Evolutionary conservation across 2,113 vertebrate species (phyloP).

Genomic region (Speoplatyrhinus poulsoni): DNA sequence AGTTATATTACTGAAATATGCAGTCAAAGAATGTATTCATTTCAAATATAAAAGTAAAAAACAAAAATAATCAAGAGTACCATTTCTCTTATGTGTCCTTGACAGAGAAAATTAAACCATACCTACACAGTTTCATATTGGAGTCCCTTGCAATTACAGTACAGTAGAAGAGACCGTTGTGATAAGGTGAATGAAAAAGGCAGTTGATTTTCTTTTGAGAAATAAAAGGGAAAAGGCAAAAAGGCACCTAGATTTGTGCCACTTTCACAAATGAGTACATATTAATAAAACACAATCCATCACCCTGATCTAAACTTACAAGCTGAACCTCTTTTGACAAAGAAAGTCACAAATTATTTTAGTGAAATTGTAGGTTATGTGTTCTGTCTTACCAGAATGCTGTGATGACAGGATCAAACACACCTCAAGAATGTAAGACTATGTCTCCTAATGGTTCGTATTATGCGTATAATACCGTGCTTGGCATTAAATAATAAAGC

Average conservation of each 20-base stretch:
- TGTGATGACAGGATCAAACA: conserved; percentile 25
- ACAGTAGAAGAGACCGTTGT: conserved; percentile 39
- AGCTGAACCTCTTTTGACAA: conserved; percentile 43
- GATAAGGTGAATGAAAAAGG: conserved; percentile 72
- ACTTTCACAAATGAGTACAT: conserved; percentile 64
- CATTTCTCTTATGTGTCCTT: conserved; percentile 57
- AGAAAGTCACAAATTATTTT: conserved; percentile 42
- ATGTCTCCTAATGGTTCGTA: conserved; percentile 48
- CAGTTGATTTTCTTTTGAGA: conserved; percentile 61
- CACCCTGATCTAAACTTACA: conserved; percentile 54
- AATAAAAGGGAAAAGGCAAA: conserved; percentile 54
- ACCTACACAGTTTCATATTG: conserved; percentile 24
- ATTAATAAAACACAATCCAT: conserved; percentile 58
- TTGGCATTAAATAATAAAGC: conserved; percentile 58
- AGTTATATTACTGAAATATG: conserved; percentile 38
- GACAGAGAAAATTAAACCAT: conserved; percentile 64
- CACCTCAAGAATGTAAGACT: conserved; percentile 47
- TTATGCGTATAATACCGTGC: conserved; percentile 38
- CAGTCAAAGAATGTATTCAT: conserved; percentile 46
- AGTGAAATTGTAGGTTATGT: conserved; percentile 38
- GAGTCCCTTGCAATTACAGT: conserved; percentile 32
- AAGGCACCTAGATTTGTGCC: conserved; percentile 69
- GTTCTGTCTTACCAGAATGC: conserved; percentile 33
- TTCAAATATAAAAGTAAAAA: conserved; percentile 30
- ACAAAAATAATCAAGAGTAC: conserved; percentile 26